These are phyloP conservation scores for Synergus umbraculus DNA, from an alignment of 2,888 invertebrate genomes.

Conservation along the genomic window DNA sequence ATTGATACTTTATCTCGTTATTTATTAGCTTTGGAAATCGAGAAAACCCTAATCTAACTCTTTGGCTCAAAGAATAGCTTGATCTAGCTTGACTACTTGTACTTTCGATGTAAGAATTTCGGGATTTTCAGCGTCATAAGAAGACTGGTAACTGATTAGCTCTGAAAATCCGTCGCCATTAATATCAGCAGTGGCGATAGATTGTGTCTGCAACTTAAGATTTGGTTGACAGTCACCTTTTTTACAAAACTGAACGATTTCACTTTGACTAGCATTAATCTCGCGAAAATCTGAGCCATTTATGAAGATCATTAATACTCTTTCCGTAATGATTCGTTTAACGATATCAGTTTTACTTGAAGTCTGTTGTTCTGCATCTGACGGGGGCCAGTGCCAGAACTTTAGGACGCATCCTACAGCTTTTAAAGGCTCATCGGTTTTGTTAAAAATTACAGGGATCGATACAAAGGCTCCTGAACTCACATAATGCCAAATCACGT, in stretches of 20 bases:
- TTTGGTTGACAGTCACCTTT: slow-evolving; percentile 84
- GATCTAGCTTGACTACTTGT: slow-evolving; percentile 71
- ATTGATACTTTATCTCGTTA: neutral
- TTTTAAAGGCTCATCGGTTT: slow-evolving; percentile 77
- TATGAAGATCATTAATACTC: slow-evolving; percentile 88
- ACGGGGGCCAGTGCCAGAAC: slow-evolving; percentile 88
- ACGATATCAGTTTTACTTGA: slow-evolving; percentile 48
- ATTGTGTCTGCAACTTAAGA: slow-evolving; percentile 84
- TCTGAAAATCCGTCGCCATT: slow-evolving; percentile 88
- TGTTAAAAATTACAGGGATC: slow-evolving; percentile 83
- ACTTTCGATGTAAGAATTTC: slow-evolving; percentile 67
- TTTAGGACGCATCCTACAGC: slow-evolving; percentile 88
- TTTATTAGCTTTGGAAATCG: neutral
- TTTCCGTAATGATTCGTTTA: slow-evolving; percentile 81
- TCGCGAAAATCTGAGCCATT: slow-evolving; percentile 86
- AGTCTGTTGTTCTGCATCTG: slow-evolving; percentile 62
- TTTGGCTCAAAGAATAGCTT: slow-evolving; percentile 51
- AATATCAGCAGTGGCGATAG: slow-evolving; percentile 84
- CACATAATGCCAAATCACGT: slow-evolving; percentile 81
- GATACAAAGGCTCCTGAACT: slow-evolving; percentile 85
- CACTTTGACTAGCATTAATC: slow-evolving; percentile 89
- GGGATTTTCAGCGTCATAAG: slow-evolving; percentile 61
- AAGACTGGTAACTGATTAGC: slow-evolving; percentile 83
- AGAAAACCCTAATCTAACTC: neutral
- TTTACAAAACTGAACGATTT: slow-evolving; percentile 86